Percentiles rank a stretch among this genome's conserved stretches.
phyloP scores from a whole-genome alignment of 2,113 vertebrate species.

The Laticauda laticaudata region DNA sequence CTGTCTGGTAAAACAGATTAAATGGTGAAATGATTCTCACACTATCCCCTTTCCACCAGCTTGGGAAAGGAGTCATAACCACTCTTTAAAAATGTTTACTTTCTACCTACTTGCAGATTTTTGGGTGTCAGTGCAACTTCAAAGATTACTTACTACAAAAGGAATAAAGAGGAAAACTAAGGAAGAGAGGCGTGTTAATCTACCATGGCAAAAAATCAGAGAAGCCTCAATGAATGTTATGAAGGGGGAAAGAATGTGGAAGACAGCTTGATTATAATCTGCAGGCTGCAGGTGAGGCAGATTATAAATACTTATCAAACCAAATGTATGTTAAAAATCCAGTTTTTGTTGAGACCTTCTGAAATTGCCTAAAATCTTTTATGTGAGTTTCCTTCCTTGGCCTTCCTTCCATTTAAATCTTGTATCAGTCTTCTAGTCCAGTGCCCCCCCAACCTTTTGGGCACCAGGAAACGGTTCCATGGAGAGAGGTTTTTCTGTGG shows the following conservation, averaged over 20 bases:
- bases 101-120: background rate
- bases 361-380: background rate
- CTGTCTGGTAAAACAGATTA: background rate
- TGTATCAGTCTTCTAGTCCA: background rate
- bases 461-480: no score
- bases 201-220: background rate
- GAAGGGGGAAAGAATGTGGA: background rate
- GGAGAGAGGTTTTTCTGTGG: no score
- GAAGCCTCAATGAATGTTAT: background rate
- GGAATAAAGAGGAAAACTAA: background rate
- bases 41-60: background rate
- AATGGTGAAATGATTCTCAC: background rate
- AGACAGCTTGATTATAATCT: background rate
- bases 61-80: background rate
- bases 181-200: background rate
- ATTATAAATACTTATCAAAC: background rate
- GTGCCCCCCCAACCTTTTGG: no score
- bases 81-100: background rate
- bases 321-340: background rate
- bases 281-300: background rate
- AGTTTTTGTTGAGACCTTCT: background rate
- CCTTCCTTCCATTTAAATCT: background rate
- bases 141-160: background rate
- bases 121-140: background rate
- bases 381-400: background rate